phyloP scores from a whole-genome alignment of 2,888 invertebrate species.

The Erynnis tages region DNA sequence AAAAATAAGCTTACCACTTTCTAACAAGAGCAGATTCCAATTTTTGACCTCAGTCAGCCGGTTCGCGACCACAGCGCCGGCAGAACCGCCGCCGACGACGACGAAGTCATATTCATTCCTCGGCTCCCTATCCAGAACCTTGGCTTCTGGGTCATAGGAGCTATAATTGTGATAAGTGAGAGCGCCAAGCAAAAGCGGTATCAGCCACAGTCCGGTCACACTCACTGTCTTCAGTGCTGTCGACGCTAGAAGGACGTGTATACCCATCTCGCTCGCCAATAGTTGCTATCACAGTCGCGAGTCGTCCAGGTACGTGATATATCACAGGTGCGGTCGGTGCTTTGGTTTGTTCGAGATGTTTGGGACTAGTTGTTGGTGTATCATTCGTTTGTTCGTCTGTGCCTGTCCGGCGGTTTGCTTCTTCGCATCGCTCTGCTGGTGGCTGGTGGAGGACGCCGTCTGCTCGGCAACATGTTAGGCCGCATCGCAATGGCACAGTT shows the following conservation, averaged over 20 bases:
- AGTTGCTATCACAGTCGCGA: constrained; percentile 27
- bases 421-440: constrained; percentile 57
- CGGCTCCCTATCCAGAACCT: constrained; percentile 85
- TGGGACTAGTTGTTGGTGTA: constrained; percentile 44
- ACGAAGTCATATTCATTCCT: constrained; percentile 92
- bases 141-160: constrained; percentile 90
- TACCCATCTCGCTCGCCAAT: constrained; percentile 79
- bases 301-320: constrained; percentile 30
- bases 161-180: constrained; percentile 91
- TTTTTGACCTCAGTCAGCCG: constrained; percentile 88
- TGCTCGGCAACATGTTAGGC: constrained; percentile 64
- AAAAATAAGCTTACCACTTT: no score
- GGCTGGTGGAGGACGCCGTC: constrained; percentile 44
- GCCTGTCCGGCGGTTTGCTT: constrained; percentile 70
- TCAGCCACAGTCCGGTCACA: constrained; percentile 90
- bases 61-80: constrained; percentile 93
- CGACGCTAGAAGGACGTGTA: constrained; percentile 88
- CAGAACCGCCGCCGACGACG: constrained; percentile 92
- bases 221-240: constrained; percentile 90
- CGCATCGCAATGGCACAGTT: constrained; percentile 45
- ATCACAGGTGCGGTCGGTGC: constrained; percentile 42
- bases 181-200: constrained; percentile 91
- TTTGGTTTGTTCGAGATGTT: constrained; percentile 43
- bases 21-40: constrained; percentile 90
- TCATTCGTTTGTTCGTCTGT: constrained; percentile 39